Percentiles rank a stretch among this genome's conserved stretches.
Conservation (phyloP, 2,888 invertebrate species). For the Erebia aethiops region DNA sequence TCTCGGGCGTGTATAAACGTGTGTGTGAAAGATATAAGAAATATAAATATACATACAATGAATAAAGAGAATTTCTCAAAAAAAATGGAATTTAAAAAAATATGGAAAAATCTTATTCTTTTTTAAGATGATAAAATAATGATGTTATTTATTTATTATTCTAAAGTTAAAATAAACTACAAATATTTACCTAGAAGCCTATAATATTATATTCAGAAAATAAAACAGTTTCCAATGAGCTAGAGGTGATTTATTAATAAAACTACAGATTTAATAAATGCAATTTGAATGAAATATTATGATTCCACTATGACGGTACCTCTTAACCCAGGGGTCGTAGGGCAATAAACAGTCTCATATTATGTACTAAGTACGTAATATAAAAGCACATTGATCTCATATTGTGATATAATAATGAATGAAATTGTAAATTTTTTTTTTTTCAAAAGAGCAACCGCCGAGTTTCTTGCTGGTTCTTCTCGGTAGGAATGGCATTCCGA, state of each 20-base stretch:
- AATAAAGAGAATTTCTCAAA: not conserved
- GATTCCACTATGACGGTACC: not conserved
- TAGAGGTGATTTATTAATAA: not conserved
- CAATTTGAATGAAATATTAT: not conserved
- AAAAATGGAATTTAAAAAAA: no score
- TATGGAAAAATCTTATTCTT: no score
- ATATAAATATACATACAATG: not conserved
- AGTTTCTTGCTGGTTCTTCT: no score
- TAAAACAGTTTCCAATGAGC: not conserved
- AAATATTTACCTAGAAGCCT: not conserved
- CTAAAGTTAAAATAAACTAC: not conserved
- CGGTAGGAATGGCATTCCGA: no score
- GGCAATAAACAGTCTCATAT: not conserved
- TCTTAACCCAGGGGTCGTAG: no score
- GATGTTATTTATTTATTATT: no score
- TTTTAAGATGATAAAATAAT: no score
- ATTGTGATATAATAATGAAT: no score
- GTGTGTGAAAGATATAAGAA: no score
- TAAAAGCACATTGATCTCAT: not conserved
- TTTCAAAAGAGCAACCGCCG: no score
- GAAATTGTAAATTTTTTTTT: no score
- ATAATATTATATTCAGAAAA: conserved; percentile 1
- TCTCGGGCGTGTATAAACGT: no score
- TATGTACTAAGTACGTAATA: not conserved
- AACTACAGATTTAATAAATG: not conserved